Conservation (phyloP, 1,140 invertebrate genomes). For the Radopholus similis region DNA sequence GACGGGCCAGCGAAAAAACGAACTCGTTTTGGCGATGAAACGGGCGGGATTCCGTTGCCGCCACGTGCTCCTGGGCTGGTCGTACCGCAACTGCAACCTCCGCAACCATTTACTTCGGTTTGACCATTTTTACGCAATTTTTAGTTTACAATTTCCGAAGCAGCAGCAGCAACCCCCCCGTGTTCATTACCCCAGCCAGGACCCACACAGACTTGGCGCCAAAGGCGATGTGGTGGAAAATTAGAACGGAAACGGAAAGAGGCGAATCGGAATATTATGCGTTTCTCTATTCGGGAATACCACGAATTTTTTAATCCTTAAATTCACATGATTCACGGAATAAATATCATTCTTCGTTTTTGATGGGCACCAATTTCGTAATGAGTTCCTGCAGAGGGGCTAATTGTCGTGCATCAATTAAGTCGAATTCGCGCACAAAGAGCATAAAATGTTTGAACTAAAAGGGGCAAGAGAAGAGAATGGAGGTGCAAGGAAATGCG, state of each 20-base stretch:
- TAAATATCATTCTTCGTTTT: neutral
- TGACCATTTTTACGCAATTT: no score
- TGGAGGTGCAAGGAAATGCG: neutral
- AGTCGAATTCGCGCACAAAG: conserved; percentile 95
- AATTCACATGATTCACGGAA: neutral
- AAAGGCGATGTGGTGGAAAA: conserved; percentile 52
- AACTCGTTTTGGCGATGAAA: no score
- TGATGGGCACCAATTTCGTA: conserved; percentile 26
- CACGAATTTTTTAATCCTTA: neutral
- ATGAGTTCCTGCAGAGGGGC: conserved; percentile 43
- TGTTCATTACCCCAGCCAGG: conserved; percentile 57
- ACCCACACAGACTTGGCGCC: conserved; percentile 55
- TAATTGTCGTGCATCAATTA: conserved; percentile 69
- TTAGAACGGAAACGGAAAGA: neutral
- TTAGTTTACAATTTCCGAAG: no score
- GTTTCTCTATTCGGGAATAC: neutral
- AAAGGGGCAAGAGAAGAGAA: neutral
- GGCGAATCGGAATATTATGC: no score
- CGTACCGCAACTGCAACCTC: no score
- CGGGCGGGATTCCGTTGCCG: no score
- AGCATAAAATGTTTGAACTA: conserved; percentile 99
- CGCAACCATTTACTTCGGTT: no score
- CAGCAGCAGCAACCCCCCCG: no score
- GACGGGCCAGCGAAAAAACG: no score
- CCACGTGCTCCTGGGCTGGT: no score